These are phyloP conservation scores for Eurytoma adleriae DNA, from an alignment of 2,888 invertebrate species.

Conservation along the genomic window DNA sequence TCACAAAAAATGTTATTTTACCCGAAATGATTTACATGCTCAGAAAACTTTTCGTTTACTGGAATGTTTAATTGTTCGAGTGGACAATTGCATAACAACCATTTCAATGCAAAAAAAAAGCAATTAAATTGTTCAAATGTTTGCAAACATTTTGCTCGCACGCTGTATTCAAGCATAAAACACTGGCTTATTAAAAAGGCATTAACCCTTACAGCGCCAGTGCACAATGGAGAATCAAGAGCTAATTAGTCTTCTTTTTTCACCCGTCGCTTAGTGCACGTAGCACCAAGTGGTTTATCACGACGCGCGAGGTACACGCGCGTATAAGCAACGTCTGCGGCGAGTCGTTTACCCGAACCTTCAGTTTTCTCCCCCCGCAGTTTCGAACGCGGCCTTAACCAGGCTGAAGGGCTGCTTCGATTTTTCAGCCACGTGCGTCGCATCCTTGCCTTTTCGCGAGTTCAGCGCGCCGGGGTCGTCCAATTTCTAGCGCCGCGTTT, in stretches of 20 bases:
- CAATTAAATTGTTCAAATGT: too few relatives aligned
- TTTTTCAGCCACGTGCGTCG: constrained; percentile 15
- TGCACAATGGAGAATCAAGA: constrained; percentile 35
- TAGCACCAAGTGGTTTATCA: constrained; percentile 18
- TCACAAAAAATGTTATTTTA: neutral
- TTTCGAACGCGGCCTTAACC: constrained; percentile 36
- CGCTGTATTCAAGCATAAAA: neutral
- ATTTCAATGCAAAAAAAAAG: neutral
- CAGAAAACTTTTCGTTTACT: too few relatives aligned
- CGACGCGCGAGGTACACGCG: constrained; percentile 15
- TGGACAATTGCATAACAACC: neutral
- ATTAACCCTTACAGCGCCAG: constrained; percentile 28
- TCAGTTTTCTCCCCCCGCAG: constrained; percentile 6
- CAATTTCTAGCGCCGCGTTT: constrained; percentile 12
- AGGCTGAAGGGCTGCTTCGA: constrained; percentile 38
- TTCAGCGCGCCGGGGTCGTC: constrained; percentile 16
- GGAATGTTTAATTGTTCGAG: too few relatives aligned
- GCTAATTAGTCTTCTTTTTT: constrained; percentile 40
- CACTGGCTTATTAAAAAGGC: neutral
- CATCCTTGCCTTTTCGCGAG: neutral
- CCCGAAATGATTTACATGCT: too few relatives aligned
- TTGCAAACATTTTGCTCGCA: neutral
- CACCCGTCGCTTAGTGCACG: constrained; percentile 1
- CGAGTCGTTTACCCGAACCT: neutral
- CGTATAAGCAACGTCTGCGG: neutral